Evolutionary conservation across 2,113 vertebrate species (phyloP), one percentile per base, ranked within the genome.

Genomic region (Serilophus lunatus): DNA sequence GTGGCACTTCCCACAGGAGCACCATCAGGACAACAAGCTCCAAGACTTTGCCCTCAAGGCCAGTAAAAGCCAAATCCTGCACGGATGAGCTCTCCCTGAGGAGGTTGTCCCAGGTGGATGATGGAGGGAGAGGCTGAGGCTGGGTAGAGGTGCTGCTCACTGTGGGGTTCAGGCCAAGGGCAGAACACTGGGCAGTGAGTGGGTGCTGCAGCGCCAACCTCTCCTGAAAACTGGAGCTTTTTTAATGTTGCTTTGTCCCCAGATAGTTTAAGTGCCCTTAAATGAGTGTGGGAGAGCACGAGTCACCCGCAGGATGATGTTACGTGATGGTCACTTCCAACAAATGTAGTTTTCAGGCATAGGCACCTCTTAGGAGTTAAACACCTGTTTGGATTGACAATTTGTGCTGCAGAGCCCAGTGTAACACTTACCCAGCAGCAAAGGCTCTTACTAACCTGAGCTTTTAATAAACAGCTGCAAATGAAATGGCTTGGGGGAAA

Each of bases 391-490:
- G 51, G 74, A 69, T 79, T 10, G 28, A 20, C 19, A 59, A 25
- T 31, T 56, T 35, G 65, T 86, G 80, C 92, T 75, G 83, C 69
- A 61, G 85, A 85, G 82, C 75, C n/a, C 18, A 7, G 45, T 6
- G 61, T 76, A 76, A 93, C 0, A 0, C 57, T 81, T 13, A 74
- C 26, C 47, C 3, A 4, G 74, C 86, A 91, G 71, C 83, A 81
- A 50, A 72, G 79, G 78, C 90, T 94, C 64, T 69, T 77, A 90
- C 88, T 95, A 95, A 95, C 79, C 69, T 0, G 8, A 90, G 85
- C 65, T 85, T 86, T 88, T 90, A 94, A 96, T 95, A 92, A 92
- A 88, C 1, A 5, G 35, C 74, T 91, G 85, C 63, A 72, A 88
- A 92, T n/a, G 36, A 90, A 93, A 68, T 3, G 4, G 61, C 78